phyloP scores from a whole-genome alignment of 64 coral and sea anemone genomes.

The Montipora efflorescens region DNA sequence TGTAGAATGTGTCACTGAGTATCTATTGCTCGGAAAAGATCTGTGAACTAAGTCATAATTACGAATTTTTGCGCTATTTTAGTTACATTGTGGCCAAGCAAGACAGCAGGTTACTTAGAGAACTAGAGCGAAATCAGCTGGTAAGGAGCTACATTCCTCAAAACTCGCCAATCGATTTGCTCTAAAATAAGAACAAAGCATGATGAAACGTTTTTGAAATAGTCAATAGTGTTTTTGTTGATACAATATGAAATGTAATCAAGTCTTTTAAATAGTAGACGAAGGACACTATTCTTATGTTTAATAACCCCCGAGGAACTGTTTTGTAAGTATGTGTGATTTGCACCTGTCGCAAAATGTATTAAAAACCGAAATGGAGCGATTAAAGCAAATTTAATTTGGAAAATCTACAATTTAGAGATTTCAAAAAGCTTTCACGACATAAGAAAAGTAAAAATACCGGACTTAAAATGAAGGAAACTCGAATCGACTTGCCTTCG shows the following conservation, averaged over 20 bases:
- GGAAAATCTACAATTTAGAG: background rate
- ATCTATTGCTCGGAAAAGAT: background rate
- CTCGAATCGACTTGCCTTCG: background rate
- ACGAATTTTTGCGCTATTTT: background rate
- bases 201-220: background rate
- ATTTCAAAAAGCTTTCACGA: background rate
- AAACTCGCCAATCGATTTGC: background rate
- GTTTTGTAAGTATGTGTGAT: background rate
- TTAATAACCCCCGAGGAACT: background rate
- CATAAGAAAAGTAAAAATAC: slow-evolving; percentile 6
- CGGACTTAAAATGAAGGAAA: background rate
- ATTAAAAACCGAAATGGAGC: background rate
- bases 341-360: slow-evolving; percentile 2
- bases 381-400: background rate
- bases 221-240: background rate
- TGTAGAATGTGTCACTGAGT: too few relatives aligned
- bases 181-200: background rate
- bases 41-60: too few relatives aligned
- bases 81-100: background rate
- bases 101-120: background rate
- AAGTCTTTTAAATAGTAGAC: background rate
- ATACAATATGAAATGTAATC: background rate
- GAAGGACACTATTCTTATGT: background rate
- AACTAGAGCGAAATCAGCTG: background rate
- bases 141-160: background rate